Conservation (phyloP, 2,888 invertebrate genomes). For the Xanthorhoe designata region DNA sequence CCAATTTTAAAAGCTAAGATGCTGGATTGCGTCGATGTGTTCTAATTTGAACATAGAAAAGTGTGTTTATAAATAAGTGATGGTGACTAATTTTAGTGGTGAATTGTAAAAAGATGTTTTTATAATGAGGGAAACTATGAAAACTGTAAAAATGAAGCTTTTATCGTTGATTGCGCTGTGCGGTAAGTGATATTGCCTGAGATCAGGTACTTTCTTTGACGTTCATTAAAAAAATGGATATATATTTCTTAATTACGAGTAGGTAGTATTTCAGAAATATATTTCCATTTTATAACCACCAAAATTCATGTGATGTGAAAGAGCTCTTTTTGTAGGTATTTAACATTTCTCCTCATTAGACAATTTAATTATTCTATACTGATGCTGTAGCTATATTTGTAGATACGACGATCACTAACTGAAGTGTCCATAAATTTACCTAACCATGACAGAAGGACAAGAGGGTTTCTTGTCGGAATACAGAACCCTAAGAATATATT, state of each 20-base stretch:
- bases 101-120: slow-evolving; percentile 43
- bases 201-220: too few relatives aligned
- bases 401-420: background rate
- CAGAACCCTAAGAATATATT: background rate
- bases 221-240: too few relatives aligned
- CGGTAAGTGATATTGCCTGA: slow-evolving; percentile 60
- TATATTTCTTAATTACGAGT: too few relatives aligned
- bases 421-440: background rate
- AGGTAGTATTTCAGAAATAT: too few relatives aligned
- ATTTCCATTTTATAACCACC: too few relatives aligned
- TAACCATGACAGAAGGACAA: background rate
- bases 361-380: background rate
- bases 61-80: slow-evolving; percentile 47
- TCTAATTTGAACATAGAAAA: slow-evolving; percentile 33
- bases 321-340: too few relatives aligned
- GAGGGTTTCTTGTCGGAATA: background rate
- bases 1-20: slow-evolving; percentile 27
- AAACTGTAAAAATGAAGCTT: slow-evolving; percentile 72
- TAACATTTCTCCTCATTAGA: background rate
- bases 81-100: slow-evolving; percentile 59
- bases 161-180: slow-evolving; percentile 70
- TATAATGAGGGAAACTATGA: slow-evolving; percentile 55
- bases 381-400: background rate
- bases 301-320: too few relatives aligned
- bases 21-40: slow-evolving; percentile 45